These are phyloP conservation scores for Montipora cactus DNA, from an alignment of 64 coral and sea anemone genomes.

Conservation along the genomic window DNA sequence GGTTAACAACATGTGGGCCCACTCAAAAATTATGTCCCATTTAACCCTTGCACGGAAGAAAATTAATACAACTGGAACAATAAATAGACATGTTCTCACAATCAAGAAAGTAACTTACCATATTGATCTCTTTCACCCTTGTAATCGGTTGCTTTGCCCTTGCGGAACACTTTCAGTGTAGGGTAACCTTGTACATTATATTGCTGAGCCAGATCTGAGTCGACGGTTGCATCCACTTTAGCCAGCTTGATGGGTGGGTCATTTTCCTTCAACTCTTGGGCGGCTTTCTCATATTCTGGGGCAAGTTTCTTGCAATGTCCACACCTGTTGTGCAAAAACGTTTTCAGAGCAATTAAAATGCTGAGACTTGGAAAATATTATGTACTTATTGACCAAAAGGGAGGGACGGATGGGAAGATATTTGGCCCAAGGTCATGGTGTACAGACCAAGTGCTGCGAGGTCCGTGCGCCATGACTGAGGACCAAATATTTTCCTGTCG, in stretches of 20 bases:
- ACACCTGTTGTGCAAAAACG: constrained; percentile 71
- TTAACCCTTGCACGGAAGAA: too few species aligned
- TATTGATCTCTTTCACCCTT: constrained; percentile 90
- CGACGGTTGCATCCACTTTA: constrained; percentile 90
- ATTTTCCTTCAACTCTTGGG: constrained; percentile 87
- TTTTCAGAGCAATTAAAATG: background rate
- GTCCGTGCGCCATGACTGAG: too few species aligned
- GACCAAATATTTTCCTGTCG: too few species aligned
- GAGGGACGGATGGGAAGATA: too few species aligned
- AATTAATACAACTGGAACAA: too few species aligned
- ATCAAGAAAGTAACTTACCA: constrained; percentile 57
- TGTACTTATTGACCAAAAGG: too few species aligned
- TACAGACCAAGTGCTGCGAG: too few species aligned
- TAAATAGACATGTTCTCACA: background rate
- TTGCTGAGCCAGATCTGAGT: constrained; percentile 74
- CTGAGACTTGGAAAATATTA: too few species aligned
- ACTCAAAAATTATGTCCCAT: too few species aligned
- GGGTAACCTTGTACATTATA: constrained; percentile 90
- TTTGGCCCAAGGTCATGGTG: too few species aligned
- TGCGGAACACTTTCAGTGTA: constrained; percentile 91
- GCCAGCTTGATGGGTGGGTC: constrained; percentile 95
- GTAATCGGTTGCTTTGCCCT: constrained; percentile 91
- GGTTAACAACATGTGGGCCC: too few species aligned
- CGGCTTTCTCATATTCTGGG: constrained; percentile 98
- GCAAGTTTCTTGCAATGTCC: constrained; percentile 96